Conservation (phyloP, 2,888 invertebrate genomes). For the Hydriomena furcata region DNA sequence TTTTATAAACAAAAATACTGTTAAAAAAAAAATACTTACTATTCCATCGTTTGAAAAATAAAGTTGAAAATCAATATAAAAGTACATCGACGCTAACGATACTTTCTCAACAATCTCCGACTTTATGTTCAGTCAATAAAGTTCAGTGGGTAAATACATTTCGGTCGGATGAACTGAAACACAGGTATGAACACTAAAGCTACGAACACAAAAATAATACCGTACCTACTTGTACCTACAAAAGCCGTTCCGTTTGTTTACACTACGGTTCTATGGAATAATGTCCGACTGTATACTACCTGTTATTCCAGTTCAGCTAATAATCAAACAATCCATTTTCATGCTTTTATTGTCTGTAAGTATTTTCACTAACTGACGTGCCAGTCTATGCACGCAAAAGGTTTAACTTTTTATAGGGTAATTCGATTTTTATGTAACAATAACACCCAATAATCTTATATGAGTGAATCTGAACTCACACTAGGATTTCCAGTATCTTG, state of each 20-base stretch:
- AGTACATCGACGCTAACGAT: constrained; percentile 18
- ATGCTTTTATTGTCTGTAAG: neutral
- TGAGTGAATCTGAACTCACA: too few relatives aligned
- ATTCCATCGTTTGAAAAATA: constrained; percentile 23
- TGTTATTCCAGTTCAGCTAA: neutral
- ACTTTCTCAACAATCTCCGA: constrained; percentile 18
- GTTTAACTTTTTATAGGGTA: too few relatives aligned
- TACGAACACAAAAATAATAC: constrained; percentile 4
- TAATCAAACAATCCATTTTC: neutral
- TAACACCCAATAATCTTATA: too few relatives aligned
- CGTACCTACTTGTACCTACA: neutral
- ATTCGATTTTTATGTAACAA: too few relatives aligned
- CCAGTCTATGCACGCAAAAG: too few relatives aligned
- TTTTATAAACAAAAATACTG: neutral
- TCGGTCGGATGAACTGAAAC: constrained; percentile 12
- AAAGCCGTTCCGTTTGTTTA: constrained; percentile 6
- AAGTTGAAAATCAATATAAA: constrained; percentile 35
- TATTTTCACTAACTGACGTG: too few relatives aligned
- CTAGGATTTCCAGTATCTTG: too few relatives aligned
- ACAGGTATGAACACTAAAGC: constrained; percentile 11
- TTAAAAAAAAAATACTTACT: neutral
- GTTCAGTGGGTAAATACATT: constrained; percentile 13
- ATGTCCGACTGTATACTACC: neutral
- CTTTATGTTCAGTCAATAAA: constrained; percentile 21
- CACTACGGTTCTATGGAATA: constrained; percentile 5